These are phyloP conservation scores for Chymomyza amoena DNA, from an alignment of 2,888 invertebrate genomes.

Conservation along the genomic window DNA sequence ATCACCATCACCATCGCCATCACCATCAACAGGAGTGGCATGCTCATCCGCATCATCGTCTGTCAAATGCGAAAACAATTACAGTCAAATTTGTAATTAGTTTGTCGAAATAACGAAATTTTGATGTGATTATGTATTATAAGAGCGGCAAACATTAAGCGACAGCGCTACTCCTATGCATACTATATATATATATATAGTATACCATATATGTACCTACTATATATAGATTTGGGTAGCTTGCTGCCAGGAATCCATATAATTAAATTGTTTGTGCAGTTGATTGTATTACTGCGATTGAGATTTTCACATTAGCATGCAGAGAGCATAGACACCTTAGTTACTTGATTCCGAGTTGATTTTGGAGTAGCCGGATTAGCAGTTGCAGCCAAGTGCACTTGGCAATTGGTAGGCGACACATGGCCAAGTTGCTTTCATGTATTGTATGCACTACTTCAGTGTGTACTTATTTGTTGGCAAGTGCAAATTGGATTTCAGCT, in stretches of 20 bases:
- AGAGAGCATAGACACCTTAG: background rate
- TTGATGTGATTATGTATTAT: constrained; percentile 22
- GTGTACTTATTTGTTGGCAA: background rate
- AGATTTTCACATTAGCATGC: background rate
- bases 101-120: constrained; percentile 29
- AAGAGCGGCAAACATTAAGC: constrained; percentile 3
- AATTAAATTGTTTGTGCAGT: constrained; percentile 18
- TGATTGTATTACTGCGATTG: constrained; percentile 3
- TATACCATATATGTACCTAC: background rate
- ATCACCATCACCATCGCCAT: constrained; percentile 1
- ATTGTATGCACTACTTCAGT: background rate
- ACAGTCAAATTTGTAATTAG: constrained; percentile 28
- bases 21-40: background rate
- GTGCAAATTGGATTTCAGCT: constrained; percentile 3
- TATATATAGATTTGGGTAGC: background rate
- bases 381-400: background rate
- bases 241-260: constrained; percentile 5
- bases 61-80: constrained; percentile 26
- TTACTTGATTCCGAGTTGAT: background rate
- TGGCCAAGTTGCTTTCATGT: background rate
- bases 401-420: background rate
- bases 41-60: constrained; percentile 3
- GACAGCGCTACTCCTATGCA: background rate
- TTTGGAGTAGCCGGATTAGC: background rate
- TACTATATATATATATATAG: background rate